Evolutionary conservation across 1,140 invertebrate genomes (phyloP), one percentile per base, ranked within the genome.

Genomic region (Pectinophora gossypiella): DNA sequence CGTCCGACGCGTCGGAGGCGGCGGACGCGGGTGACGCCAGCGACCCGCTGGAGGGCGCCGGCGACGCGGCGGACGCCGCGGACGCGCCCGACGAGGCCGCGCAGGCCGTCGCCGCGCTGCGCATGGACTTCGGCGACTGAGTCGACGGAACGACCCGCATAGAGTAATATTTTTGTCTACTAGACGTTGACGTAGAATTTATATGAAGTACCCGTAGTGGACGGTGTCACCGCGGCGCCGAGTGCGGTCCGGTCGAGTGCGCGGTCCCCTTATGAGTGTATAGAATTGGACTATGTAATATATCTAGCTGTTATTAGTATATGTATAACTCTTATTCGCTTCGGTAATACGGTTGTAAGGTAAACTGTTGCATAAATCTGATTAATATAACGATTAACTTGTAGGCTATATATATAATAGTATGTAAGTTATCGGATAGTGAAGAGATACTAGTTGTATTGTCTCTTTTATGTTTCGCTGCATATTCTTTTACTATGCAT

Each of bases 301-400:
- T 77, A 67, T 61, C 48, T 75, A 78, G 70, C 65, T 51, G 70
- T 68, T 68, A 51, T 68, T 68, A 70, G 65, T 60, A 57, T 61
- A 64, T 60, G 51, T 68, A 53, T 72, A 65, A 68, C 63, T 55
- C 50, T 72, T 68, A 65, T 72, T 65, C 68, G 75, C 71, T 78
- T 78, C 73, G 72, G 67, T 78, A 66, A 66, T 67, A 65, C 68
- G 76, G 64, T 74, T 62, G 66, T 74, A 70, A 76, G 67, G 65
- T 75, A 71, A 68, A 64, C 65, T 72, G 76, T 78, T 76, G 66
- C 71, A 73, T 78, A 81, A 75, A 81, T 81, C 77, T 81, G 77
- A 81, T 81, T 81, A 78, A 73, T 72, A 71, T 80, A 76, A 75
- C 60, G 48, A 63, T 73, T 70, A 74, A 69, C 59, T 58, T 48